Evolutionary conservation across 2,113 vertebrate species (phyloP), one percentile per base, ranked within the genome.

Genomic region (Anguilla japonica): DNA sequence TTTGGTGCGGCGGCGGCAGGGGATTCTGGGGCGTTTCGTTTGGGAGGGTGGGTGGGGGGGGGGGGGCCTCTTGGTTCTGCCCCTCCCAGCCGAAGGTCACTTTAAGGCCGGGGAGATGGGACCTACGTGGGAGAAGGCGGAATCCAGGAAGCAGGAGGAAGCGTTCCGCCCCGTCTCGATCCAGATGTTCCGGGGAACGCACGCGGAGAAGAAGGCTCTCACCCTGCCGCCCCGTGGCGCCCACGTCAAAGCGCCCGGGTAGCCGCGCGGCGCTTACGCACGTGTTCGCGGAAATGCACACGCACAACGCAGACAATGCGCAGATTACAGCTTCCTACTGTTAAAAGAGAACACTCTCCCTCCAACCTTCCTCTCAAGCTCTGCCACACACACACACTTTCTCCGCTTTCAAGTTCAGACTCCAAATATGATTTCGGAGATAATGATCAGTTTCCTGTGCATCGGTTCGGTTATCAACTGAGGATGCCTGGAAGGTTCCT

Each of bases 381-480:
- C 6, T 13, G 71, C 26, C 43, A 34, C 34, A 34, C 34, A 34
- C 34, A 34, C 26, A n/a, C 63, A 71, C n/a, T 71, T n/a, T 71
- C 63, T n/a, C 22, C 26, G 20, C 63, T 71, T 71, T 71, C 9
- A 29, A 75, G 71, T 75, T 75, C 3, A 75, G 34, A 75, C 13
- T 75, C n/a, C 71, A 75, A 34, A 75, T 75, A 34, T 75, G 71
- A 34, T 75, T 85, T 39, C 79, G 18, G 41, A 79, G 84, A 85
- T 50, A 85, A 9, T 8, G 9, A 50, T 29, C 29, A 20, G 34
- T 53, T 40, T 79, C 29, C 67, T 18, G 75, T n/a, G n/a, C 11
- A 34, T 29, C 22, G 46, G 56, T 41, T 40, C 39, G 46, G 56
- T 60, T 40, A 81, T 80, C 84, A 41, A 41, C 53, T 53, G 18